A percentile compares a stretch with the other conserved stretches of the same genome.
phyloP scores from a whole-genome alignment of 2,888 invertebrate species.

The Ormyrus pomaceus region DNA sequence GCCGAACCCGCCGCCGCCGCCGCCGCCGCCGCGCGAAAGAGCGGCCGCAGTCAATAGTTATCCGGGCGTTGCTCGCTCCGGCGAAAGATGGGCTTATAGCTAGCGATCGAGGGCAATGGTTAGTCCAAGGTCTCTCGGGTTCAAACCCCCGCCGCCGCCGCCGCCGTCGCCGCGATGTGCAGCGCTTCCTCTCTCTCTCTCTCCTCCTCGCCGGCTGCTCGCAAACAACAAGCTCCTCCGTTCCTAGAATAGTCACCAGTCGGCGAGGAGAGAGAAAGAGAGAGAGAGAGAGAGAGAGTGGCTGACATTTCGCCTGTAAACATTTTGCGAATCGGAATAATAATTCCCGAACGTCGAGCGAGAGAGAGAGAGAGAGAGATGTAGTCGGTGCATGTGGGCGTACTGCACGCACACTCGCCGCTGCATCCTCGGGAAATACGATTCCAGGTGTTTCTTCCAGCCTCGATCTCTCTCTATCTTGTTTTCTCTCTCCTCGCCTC shows the following conservation, averaged over 20 bases:
- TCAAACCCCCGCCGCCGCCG: constrained; percentile 66
- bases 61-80: constrained; percentile 65
- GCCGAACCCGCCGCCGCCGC: too few species aligned
- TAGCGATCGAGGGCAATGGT: constrained; percentile 75
- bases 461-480: constrained; percentile 7
- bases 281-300: constrained; percentile 43
- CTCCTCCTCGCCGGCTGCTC: constrained; percentile 8
- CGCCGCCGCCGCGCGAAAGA: constrained; percentile 24
- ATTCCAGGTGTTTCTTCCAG: constrained; percentile 60
- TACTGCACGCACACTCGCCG: constrained; percentile 10
- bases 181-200: constrained; percentile 63
- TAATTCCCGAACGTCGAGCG: constrained; percentile 59
- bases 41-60: constrained; percentile 64
- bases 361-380: constrained; percentile 46
- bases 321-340: constrained; percentile 63
- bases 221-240: constrained; percentile 64
- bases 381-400: constrained; percentile 42
- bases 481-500: neutral
- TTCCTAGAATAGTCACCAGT: constrained; percentile 69
- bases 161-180: constrained; percentile 62
- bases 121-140: constrained; percentile 74
- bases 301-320: constrained; percentile 61
- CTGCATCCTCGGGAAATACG: constrained; percentile 60
- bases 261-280: constrained; percentile 38
- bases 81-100: constrained; percentile 64